These are phyloP conservation scores for Platysteira castanea DNA, from an alignment of 2,113 vertebrate genomes.

Conservation along the genomic window DNA sequence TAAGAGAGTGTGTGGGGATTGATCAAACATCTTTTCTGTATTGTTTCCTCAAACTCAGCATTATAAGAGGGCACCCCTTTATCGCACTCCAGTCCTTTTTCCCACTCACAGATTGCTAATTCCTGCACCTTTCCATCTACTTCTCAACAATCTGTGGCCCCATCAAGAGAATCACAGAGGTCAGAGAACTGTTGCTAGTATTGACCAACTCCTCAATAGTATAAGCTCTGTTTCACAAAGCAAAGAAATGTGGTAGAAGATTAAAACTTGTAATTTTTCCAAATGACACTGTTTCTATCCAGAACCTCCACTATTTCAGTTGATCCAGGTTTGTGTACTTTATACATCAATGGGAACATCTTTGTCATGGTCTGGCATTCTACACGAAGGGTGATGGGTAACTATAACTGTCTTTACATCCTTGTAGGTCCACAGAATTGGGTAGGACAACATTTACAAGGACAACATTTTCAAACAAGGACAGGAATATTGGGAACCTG, in stretches of 20 bases:
- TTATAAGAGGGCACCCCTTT: neutral
- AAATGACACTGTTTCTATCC: neutral
- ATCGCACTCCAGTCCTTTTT: neutral
- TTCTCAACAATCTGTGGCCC: neutral
- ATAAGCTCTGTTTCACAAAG: neutral
- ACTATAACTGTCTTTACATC: neutral
- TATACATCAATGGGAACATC: neutral
- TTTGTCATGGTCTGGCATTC: neutral
- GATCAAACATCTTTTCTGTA: neutral
- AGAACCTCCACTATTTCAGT: neutral
- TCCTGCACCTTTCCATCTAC: neutral
- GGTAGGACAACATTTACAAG: neutral
- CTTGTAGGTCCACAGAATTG: neutral
- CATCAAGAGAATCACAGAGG: neutral
- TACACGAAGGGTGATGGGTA: neutral
- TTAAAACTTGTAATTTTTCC: neutral
- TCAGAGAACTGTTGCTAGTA: neutral
- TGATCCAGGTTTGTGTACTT: neutral
- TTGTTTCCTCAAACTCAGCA: neutral
- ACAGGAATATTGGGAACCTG: neutral
- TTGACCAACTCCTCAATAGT: fast-evolving
- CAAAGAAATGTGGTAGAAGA: neutral
- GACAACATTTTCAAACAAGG: too few species aligned
- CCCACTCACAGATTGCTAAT: neutral
- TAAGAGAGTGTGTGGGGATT: fast-evolving